Percentiles rank a stretch among this genome's conserved stretches.
Conservation (phyloP, 2,797 vertebrate species). For the Carcharodon carcharias region DNA sequence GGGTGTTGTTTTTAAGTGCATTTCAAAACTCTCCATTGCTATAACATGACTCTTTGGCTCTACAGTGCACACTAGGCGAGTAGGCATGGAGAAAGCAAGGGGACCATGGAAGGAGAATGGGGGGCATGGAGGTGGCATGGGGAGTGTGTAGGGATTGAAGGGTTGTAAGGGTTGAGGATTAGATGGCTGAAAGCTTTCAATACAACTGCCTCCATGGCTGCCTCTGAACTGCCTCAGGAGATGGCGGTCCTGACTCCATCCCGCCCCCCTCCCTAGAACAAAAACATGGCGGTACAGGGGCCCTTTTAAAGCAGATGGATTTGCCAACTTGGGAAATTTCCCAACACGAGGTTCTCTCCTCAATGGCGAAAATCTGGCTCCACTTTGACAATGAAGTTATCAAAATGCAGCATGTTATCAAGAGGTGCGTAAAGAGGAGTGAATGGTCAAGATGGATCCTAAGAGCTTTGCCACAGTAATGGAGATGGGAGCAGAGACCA, state of each 20-base stretch:
- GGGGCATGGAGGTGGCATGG: not conserved
- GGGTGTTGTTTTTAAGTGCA: not conserved
- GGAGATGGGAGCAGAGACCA: not conserved
- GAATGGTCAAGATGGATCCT: not conserved
- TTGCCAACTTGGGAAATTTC: not conserved
- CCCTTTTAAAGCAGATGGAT: not conserved
- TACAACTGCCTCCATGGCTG: too few species aligned
- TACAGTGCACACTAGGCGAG: too few species aligned
- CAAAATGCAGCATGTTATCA: not conserved
- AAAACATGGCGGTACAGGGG: not conserved
- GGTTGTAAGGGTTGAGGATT: too few species aligned
- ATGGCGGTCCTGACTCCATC: too few species aligned
- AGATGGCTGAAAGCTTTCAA: too few species aligned
- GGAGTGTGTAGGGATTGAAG: too few species aligned
- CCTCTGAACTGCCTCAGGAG: too few species aligned
- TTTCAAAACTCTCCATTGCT: too few species aligned
- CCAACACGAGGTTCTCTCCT: too few species aligned
- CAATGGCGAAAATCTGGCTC: not conserved
- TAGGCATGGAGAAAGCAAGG: too few species aligned
- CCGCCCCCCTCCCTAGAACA: not conserved
- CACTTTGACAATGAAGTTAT: not conserved
- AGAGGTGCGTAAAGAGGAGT: not conserved
- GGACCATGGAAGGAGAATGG: not conserved
- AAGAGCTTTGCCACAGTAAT: not conserved
- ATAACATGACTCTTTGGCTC: too few species aligned